Conservation (phyloP, 1,140 invertebrate species). For the Cydia splendana region DNA sequence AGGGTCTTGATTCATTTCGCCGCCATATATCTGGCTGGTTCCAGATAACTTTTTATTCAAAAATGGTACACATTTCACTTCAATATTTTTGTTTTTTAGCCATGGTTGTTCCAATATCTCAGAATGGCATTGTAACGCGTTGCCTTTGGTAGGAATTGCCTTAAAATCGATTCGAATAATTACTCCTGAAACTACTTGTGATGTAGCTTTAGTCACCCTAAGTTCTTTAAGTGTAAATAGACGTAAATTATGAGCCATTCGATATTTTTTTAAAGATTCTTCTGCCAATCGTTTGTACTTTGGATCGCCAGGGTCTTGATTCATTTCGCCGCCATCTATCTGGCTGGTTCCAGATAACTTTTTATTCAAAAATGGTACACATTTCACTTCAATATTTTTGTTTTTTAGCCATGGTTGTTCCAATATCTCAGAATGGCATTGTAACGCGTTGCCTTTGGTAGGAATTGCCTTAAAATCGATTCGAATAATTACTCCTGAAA, state of each 20-base stretch:
- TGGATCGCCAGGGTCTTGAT: neutral
- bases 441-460: too few species aligned
- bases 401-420: too few species aligned
- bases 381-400: too few species aligned
- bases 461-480: too few species aligned
- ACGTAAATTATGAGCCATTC: too few species aligned
- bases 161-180: neutral
- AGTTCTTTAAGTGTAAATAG: too few species aligned
- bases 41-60: neutral
- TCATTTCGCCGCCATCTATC: neutral
- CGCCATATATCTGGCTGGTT: neutral
- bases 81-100: neutral
- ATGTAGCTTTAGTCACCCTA: too few species aligned
- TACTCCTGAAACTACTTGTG: neutral
- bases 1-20: constrained; percentile 35
- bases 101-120: neutral
- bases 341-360: neutral
- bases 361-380: too few species aligned
- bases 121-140: neutral
- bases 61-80: neutral
- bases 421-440: too few species aligned
- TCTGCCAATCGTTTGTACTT: neutral
- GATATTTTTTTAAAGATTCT: neutral
- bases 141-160: neutral
- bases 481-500: too few species aligned